Conservation (phyloP, 2,797 vertebrate species). For the Anniella stebbinsi region DNA sequence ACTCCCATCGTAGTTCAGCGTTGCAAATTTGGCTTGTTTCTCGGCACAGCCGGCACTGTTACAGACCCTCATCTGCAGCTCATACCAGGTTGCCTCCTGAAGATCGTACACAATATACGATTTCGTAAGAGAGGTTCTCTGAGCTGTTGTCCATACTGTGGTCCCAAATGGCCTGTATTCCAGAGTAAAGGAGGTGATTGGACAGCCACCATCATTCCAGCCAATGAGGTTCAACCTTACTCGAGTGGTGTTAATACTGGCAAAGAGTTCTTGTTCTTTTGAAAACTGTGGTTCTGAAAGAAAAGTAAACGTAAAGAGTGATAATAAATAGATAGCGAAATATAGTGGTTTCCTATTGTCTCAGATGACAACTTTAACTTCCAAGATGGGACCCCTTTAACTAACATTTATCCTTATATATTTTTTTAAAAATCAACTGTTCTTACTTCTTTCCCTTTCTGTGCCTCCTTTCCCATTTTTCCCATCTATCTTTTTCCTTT, state of each 20-base stretch:
- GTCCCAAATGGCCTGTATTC: constrained; percentile 95
- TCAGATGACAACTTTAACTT: neutral
- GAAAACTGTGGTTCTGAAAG: constrained; percentile 95
- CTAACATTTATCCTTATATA: neutral
- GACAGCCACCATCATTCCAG: constrained; percentile 98
- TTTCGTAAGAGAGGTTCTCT: constrained; percentile 94
- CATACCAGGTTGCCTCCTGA: constrained; percentile 97
- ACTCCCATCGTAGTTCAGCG: constrained; percentile 95
- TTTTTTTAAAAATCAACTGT: neutral
- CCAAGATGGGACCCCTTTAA: neutral
- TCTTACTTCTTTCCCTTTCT: neutral
- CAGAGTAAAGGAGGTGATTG: constrained; percentile 95
- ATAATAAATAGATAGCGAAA: neutral
- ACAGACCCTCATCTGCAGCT: constrained; percentile 96
- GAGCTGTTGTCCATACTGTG: constrained; percentile 92
- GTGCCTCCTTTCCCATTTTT: neutral
- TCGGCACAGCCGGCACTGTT: constrained; percentile 98
- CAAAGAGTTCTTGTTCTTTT: constrained; percentile 97
- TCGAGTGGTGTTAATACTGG: constrained; percentile 94
- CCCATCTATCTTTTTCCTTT: neutral
- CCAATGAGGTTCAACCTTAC: constrained; percentile 94
- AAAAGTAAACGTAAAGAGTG: constrained; percentile 28
- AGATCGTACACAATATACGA: constrained; percentile 95
- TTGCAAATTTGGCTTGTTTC: constrained; percentile 95
- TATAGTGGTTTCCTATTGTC: neutral